phyloP scores from a whole-genome alignment of 2,888 invertebrate genomes.

The Torymus auratus region DNA sequence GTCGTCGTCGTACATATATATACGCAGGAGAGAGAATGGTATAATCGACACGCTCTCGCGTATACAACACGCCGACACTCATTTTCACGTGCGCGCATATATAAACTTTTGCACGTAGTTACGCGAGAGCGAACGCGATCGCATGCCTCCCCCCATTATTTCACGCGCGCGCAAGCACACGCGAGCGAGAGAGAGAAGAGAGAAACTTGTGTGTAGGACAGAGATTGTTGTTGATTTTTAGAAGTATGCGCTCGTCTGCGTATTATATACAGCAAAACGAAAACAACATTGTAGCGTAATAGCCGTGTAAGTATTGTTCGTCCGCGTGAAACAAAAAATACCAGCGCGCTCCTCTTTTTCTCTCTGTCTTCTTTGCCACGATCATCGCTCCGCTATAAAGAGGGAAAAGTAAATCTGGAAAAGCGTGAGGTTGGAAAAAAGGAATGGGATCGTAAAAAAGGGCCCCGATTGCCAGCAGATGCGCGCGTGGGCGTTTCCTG shows the following conservation, averaged over 20 bases:
- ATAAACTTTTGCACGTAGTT: constrained; percentile 13
- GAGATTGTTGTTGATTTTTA: constrained; percentile 22
- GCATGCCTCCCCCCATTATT: constrained; percentile 14
- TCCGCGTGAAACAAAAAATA: no score
- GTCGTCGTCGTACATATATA: no score
- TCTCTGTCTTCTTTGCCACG: no score
- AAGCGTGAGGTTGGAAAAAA: no score
- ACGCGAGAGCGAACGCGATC: not conserved
- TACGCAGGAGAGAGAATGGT: constrained; percentile 28
- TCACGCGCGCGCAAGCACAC: not conserved
- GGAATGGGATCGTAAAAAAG: no score
- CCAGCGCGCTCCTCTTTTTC: no score
- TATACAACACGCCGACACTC: not conserved
- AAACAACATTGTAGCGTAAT: not conserved
- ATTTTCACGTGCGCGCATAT: constrained; percentile 18
- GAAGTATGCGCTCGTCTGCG: no score
- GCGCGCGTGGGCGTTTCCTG: constrained; percentile 43
- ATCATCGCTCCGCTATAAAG: no score
- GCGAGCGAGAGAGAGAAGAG: no score
- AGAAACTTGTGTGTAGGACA: not conserved
- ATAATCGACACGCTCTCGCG: constrained; percentile 30
- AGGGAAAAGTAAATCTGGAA: no score
- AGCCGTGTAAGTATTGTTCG: no score
- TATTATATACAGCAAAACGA: not conserved
- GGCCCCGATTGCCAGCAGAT: not conserved